Evolutionary conservation across 2,113 vertebrate species (phyloP), one percentile per base, ranked within the genome.

Genomic region (Lanius ludovicianus): DNA sequence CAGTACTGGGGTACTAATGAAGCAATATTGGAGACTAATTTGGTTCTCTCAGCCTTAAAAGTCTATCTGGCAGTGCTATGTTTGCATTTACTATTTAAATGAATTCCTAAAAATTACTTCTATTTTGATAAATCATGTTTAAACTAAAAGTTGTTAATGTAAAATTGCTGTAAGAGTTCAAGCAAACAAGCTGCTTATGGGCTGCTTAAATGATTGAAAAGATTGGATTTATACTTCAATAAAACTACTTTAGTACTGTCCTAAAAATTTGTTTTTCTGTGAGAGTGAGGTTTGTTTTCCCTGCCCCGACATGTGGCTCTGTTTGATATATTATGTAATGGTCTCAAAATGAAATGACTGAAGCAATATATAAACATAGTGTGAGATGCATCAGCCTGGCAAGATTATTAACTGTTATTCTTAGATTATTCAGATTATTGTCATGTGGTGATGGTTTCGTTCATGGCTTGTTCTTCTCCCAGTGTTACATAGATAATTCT

Each of bases 281-380:
- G 69, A 79, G 53, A 52, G 21, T 8, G 33, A 73, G 20, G 41
- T 33, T 39, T 89, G 28, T 81, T 94, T 84, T 62, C 39, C 30
- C 42, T n/a, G 16, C 5, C 1, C 47, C 46, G 56, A 35, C 50
- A 25, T 46, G 65, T 75, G 87, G 49, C 65, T 87, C 2, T 44
- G 3, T 77, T 87, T 70, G 60, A 17, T 84, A 8, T 11, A 15
- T 73, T 79, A 37, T 42, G n/a, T 57, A 75, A 42, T 56, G 47
- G 75, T 79, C 52, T 81, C 10, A 5, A 24, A 79, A 44, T 28
- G 59, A 46, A 59, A 9, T 8, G 42, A 33, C 31, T 65, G 67
- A 49, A 57, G 67, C 59, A 33, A 1, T 79, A 1, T 5, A 2
- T 47, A 68, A 47, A 30, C 15, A 2, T 1, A 27, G 44, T 25